Base-by-base conservation (phyloP, 1,140 invertebrate species). In the Danaus melanippus region DNA sequence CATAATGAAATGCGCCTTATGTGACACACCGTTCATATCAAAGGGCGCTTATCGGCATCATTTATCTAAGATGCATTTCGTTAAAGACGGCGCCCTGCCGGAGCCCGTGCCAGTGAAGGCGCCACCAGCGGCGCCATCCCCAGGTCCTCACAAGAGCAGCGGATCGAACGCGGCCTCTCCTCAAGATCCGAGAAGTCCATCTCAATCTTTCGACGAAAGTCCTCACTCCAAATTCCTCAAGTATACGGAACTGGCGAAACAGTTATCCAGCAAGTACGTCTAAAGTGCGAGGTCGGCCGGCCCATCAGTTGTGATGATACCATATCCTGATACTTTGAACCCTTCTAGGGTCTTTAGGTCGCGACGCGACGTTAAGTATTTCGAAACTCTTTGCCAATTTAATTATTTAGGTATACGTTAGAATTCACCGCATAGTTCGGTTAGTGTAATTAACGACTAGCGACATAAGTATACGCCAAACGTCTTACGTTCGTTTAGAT, bases 41-140 rank as follows among this genome's bases (percentile, higher is more conserved):
- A 98, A 98, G 86, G 97, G 97, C 39, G 96, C 97, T 1, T 99
- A 98, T 85, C 91, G 97, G 66, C 97, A 98, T 84, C 97, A 99
- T 74, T 86, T 98, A 56, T 97, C 96, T 50, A 97, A 98, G 77
- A 97, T 97, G 92, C 97, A 98, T 86, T 96, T 98, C 72, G 95
- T 98, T 21, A 98, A 98, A 79, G 96, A 98, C 67, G 94, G 94
- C 9, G 92, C 94, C 12, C 91, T 93, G 60, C 93, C 92, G 4
- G 93, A 93, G 68, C 91, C 92, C 0, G 84, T 93, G 12, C 88
- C 89, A 1, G 87, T 92, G 50, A 91, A 90, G 57, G 77, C 82
- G 0, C 82, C 77, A 3, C 69, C 82, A 10, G 70, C 87, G 40
- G 73, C 75, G 15, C 72, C 83, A 1, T 76, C 83, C 32, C 87